Evolutionary conservation across 2,797 vertebrate species (phyloP), one percentile per base, ranked within the genome.

Genomic region (Peromyscus aztecus): DNA sequence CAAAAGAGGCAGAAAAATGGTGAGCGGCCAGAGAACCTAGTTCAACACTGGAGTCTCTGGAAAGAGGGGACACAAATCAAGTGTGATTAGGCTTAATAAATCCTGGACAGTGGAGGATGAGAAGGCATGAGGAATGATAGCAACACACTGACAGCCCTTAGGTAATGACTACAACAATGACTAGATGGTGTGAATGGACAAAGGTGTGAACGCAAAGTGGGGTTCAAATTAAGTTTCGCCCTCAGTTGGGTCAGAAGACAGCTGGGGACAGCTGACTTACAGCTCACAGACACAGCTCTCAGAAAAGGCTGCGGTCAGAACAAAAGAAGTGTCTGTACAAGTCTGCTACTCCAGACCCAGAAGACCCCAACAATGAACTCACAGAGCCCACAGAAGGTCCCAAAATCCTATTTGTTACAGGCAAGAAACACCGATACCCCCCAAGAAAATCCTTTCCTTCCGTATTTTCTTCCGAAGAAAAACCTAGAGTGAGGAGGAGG

Each of bases 391-490:
- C 16, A 61, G 34, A 94, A 96, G 76, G 17, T 61, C 40, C 57
- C 81, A 52, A 96, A 91, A 29, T 61, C 52, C 83, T 61, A 69
- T n/a, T 10, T 71, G 67, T 80, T 89, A 90, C 83, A 80, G 27
- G n/a, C 52, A 83, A 21, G 34, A 95, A 97, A 82, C 69, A 87
- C 1, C 59, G n/a, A 77, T 73, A 84, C 94, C 11, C 17, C 7
- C 23, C 91, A 5, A 8, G 23, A 88, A 93, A 90, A 77, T 88
- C 27, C 76, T 76, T 95, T 88, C 67, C 92, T 88, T 84, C 14
- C 12, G 8, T 84, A 90, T 85, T 93, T 80, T 78, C 92, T 94
- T 92, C 43, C 95, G 80, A 90, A 94, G 59, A 90, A 94, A 94
- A 87, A 57, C 11, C 37, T 61, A 83, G 17, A 83, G 37, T 75